A percentile compares a stretch with the other conserved stretches of the same genome.
These are phyloP conservation scores for Elaeidobius kamerunicus DNA, from an alignment of 2,888 invertebrate genomes.

Conservation along the genomic window DNA sequence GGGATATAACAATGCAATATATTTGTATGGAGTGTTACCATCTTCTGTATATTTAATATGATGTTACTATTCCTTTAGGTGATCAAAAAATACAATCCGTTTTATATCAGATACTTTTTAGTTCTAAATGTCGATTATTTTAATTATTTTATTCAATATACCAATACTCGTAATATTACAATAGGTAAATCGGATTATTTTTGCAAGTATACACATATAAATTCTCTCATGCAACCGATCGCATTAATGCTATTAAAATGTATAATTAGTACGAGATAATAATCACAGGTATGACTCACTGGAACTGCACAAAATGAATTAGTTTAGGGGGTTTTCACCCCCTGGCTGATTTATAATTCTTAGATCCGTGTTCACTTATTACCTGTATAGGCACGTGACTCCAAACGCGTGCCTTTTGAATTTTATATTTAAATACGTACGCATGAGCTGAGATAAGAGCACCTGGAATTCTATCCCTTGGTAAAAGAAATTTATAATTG, in stretches of 20 bases:
- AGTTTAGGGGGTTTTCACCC: constrained; percentile 7
- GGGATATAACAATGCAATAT: too few species aligned
- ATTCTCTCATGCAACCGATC: too few species aligned
- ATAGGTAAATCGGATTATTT: too few species aligned
- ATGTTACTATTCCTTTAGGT: too few species aligned
- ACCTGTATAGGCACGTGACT: constrained; percentile 18
- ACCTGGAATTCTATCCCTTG: neutral
- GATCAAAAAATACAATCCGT: too few species aligned
- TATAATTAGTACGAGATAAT: neutral
- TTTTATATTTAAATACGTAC: constrained; percentile 2
- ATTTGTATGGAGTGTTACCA: too few species aligned
- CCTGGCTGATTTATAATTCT: constrained; percentile 1
- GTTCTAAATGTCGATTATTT: too few species aligned
- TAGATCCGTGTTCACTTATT: constrained; percentile 5
- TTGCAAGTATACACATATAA: too few species aligned
- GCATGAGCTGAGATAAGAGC: neutral
- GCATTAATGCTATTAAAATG: neutral
- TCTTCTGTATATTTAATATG: too few species aligned
- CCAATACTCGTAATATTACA: too few species aligned
- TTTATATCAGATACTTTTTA: too few species aligned
- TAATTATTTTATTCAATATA: too few species aligned
- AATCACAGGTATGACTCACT: constrained; percentile 10
- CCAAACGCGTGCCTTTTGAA: constrained; percentile 14
- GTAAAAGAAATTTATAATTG: neutral
- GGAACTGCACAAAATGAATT: constrained; percentile 1